Evolutionary conservation across 2,113 vertebrate species (phyloP), one percentile per base, ranked within the genome.

Genomic region (Penelope pileata): DNA sequence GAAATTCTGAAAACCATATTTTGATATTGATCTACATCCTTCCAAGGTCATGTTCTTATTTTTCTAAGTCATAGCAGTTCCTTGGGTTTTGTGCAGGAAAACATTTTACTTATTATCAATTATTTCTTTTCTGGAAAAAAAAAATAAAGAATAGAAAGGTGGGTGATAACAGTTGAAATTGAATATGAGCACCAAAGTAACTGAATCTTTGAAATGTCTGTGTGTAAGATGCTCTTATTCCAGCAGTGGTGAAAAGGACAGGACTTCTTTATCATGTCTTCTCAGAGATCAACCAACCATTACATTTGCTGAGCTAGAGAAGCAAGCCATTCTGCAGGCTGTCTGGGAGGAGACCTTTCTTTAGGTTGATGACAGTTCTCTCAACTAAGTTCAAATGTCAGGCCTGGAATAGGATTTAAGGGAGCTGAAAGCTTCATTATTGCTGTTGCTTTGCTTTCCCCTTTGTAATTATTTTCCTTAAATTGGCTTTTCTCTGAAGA

Each of bases 401-500:
- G 47, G 38, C 38, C 64, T 42, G 24, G 59, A 73, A 67, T 1
- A 60, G 10, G 27, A 56, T 91, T 75, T 78, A 88, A 70, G 47
- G 30, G 18, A 93, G 42, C 24, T 56, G 89, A 53, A 91, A 80
- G 6, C 69, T 23, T 70, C 75, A 38, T 84, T 58, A 38, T 84
- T 58, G 48, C 16, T 68, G 3, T 67, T 95, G 64, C 63, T 47
- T 75, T 86, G 24, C 30, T 92, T 92, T 83, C 32, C 27, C 32
- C 79, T 86, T 84, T 66, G 23, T 66, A 40, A 70, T 66, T 45
- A 32, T 63, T 95, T 93, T 78, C 56, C 78, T 91, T 59, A 86
- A 83, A 73, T n/a, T 70, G 59, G 24, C 53, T 60, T 90, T 95
- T 75, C 36, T 89, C 78, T 70, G 48, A 90, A 93, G 79, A 93